Conservation (phyloP, 2,113 vertebrate genomes). For the Dendrocopos noguchii region DNA sequence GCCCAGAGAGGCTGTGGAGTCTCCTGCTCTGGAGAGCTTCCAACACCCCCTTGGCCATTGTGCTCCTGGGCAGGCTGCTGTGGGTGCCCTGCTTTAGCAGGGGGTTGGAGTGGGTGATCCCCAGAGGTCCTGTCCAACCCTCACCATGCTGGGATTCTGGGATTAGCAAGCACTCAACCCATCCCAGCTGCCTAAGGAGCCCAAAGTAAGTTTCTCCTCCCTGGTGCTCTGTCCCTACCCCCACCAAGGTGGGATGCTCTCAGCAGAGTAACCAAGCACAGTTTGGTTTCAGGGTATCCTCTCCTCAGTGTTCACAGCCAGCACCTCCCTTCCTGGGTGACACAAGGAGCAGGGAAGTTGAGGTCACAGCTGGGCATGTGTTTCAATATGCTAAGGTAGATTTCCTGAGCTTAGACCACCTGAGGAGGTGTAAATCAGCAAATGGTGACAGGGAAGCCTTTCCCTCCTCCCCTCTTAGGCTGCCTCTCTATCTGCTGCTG, state of each 20-base stretch:
- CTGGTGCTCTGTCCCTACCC: neutral
- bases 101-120: neutral
- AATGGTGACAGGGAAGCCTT: neutral
- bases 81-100: neutral
- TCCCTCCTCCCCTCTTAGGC: neutral
- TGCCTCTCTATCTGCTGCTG: neutral
- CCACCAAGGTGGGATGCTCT: neutral
- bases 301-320: neutral
- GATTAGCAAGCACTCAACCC: neutral
- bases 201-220: accelerated
- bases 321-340: neutral
- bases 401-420: neutral
- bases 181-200: neutral
- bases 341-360: neutral
- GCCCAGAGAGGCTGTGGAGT: neutral
- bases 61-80: neutral
- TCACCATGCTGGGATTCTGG: neutral
- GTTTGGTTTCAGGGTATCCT: neutral
- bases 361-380: neutral
- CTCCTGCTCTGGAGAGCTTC: neutral
- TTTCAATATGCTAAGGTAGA: neutral
- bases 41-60: neutral
- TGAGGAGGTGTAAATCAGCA: neutral
- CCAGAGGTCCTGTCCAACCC: neutral
- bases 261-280: accelerated